A percentile compares a stretch with the other conserved stretches of the same genome.
phyloP scores from a whole-genome alignment of 2,797 vertebrate species.

The Neosilurus hyrtlii region DNA sequence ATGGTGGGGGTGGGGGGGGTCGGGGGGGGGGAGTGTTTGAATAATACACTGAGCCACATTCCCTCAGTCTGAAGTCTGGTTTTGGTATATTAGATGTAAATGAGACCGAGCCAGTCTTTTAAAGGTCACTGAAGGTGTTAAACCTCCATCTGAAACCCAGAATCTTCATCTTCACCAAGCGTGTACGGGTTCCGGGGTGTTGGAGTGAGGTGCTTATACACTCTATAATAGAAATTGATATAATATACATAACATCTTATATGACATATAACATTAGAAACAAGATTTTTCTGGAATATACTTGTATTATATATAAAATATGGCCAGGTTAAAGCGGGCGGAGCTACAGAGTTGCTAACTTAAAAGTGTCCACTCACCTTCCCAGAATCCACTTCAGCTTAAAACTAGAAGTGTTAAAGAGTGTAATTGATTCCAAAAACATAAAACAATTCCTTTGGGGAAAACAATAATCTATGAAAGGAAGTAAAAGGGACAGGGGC shows the following conservation, averaged over 20 bases:
- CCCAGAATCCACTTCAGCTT: background rate
- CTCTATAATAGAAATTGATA: background rate
- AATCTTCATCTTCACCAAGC: background rate
- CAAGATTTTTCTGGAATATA: background rate
- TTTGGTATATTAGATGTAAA: constrained; percentile 14
- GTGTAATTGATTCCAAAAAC: background rate
- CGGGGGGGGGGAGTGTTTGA: too few relatives aligned
- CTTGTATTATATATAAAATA: background rate
- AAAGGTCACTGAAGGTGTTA: constrained; percentile 13
- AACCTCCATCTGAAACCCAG: background rate
- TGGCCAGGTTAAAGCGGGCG: background rate
- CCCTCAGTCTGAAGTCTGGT: constrained; percentile 6
- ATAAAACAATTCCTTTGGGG: background rate
- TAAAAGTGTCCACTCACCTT: too few relatives aligned
- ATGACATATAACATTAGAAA: background rate
- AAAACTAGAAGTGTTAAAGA: background rate
- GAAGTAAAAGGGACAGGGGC: background rate
- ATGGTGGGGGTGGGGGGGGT: too few relatives aligned
- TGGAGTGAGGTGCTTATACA: background rate
- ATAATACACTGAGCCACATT: constrained; percentile 21
- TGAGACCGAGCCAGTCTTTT: constrained; percentile 4
- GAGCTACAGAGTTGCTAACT: background rate
- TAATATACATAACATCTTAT: background rate
- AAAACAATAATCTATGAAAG: background rate
- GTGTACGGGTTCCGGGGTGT: background rate